Conservation (phyloP, 2,888 invertebrate species). For the Parelbella ahira region DNA sequence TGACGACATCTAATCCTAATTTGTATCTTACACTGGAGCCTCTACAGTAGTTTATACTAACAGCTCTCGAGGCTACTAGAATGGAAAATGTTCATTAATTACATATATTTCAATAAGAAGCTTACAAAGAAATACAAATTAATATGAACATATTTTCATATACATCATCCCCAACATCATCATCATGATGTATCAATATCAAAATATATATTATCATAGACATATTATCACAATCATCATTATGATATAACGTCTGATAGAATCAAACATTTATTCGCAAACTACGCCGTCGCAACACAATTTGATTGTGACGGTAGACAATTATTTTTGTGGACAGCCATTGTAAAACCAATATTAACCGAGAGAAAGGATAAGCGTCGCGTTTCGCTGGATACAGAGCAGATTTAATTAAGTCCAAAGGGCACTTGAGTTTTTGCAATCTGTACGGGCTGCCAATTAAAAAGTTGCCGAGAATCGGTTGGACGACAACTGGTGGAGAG, state of each 20-base stretch:
- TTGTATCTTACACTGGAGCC: slow-evolving; percentile 9
- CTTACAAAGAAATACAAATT: not conserved
- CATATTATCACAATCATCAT: too few relatives aligned
- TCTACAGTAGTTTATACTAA: slow-evolving; percentile 2
- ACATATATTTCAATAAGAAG: too few relatives aligned
- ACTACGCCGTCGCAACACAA: too few relatives aligned
- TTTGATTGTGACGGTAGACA: too few relatives aligned
- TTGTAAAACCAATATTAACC: slow-evolving; percentile 9
- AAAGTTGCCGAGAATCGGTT: slow-evolving; percentile 56
- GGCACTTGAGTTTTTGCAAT: slow-evolving; percentile 64
- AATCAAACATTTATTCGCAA: too few relatives aligned
- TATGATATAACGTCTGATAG: too few relatives aligned
- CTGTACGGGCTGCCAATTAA: slow-evolving; percentile 68
- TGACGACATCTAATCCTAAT: slow-evolving; percentile 4
- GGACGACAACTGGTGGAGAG: slow-evolving; percentile 57
- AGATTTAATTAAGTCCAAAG: slow-evolving; percentile 69
- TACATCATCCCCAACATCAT: too few relatives aligned
- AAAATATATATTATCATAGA: too few relatives aligned
- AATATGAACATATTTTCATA: too few relatives aligned
- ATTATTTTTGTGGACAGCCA: slow-evolving; percentile 9
- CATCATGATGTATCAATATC: too few relatives aligned
- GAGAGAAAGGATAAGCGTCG: slow-evolving; percentile 15
- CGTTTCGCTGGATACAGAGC: slow-evolving; percentile 49
- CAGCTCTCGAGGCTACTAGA: not conserved
- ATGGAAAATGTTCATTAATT: too few relatives aligned